Percentiles rank a stretch among this genome's conserved stretches.
Conservation (phyloP, 2,113 vertebrate species). For the Kobus ellipsiprymnus region DNA sequence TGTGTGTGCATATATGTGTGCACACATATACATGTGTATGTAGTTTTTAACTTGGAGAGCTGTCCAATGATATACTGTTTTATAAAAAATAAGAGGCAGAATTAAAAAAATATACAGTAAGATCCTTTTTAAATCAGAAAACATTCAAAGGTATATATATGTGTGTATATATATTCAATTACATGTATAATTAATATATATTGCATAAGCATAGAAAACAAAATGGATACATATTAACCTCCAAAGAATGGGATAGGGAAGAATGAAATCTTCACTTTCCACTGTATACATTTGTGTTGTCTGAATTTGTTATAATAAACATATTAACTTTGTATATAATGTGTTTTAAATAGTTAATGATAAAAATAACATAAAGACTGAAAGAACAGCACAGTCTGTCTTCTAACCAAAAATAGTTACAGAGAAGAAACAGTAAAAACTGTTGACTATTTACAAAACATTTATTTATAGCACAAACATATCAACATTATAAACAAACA, state of each 20-base stretch:
- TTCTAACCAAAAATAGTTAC: slow-evolving; percentile 21
- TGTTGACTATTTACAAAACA: slow-evolving; percentile 10
- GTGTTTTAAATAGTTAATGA: neutral
- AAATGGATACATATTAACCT: slow-evolving; percentile 1
- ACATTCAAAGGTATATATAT: neutral
- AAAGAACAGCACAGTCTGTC: neutral
- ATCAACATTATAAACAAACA: neutral
- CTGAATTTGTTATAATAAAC: neutral
- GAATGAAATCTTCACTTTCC: neutral
- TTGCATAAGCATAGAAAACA: neutral
- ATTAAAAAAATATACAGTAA: neutral
- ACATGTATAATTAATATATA: neutral
- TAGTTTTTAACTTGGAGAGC: neutral
- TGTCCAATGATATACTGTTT: neutral
- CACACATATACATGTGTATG: no score
- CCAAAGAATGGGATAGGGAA: neutral
- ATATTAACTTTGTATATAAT: neutral
- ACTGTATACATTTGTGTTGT: neutral
- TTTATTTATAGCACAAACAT: neutral
- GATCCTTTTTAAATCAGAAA: neutral
- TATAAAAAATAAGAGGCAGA: neutral
- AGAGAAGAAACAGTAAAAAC: slow-evolving; percentile 11
- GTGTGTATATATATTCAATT: neutral
- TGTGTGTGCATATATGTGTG: neutral
- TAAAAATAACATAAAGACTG: slow-evolving; percentile 19